Percentiles rank a stretch among this genome's conserved stretches.
Evolutionary conservation across 1,140 invertebrate species (phyloP).

Genomic region (Drosophila subpulchrella): DNA sequence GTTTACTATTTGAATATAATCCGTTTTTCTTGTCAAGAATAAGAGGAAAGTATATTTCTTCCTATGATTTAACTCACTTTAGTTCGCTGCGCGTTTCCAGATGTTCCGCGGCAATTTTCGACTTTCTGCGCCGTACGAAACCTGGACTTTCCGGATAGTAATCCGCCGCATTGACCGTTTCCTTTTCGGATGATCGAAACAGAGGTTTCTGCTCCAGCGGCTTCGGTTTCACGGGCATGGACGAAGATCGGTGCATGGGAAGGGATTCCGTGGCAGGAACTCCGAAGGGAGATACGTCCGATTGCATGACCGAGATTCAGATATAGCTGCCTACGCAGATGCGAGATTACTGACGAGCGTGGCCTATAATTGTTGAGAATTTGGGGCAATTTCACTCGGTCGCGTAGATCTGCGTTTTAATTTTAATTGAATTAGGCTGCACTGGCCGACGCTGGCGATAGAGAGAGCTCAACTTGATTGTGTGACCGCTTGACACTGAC

Average conservation of each 20-base stretch:
- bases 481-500: conserved; percentile 63
- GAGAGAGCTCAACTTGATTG: conserved; percentile 41
- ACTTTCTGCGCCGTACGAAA: conserved; percentile 57
- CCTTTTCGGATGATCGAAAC: conserved; percentile 75
- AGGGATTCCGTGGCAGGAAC: conserved; percentile 26
- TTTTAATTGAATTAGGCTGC: conserved; percentile 80
- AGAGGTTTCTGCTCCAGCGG: conserved; percentile 66
- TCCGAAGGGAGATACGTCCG: conserved; percentile 22
- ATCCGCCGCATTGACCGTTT: conserved; percentile 70
- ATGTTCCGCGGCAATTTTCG: conserved; percentile 45
- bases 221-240: conserved; percentile 80
- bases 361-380: conserved; percentile 61
- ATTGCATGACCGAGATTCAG: conserved; percentile 51
- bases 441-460: conserved; percentile 23
- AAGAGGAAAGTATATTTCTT: not conserved
- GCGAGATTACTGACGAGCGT: conserved; percentile 36
- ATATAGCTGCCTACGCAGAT: conserved; percentile 44
- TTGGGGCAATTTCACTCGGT: conserved; percentile 68
- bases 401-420: conserved; percentile 77
- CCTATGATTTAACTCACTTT: conserved; percentile 60
- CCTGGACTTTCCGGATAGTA: conserved; percentile 79
- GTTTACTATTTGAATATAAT: no score
- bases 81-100: conserved; percentile 76
- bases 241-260: conserved; percentile 74
- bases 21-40: no score